Base-by-base conservation (phyloP, 2,888 invertebrate genomes). In the Neoitamus cyanurus region DNA sequence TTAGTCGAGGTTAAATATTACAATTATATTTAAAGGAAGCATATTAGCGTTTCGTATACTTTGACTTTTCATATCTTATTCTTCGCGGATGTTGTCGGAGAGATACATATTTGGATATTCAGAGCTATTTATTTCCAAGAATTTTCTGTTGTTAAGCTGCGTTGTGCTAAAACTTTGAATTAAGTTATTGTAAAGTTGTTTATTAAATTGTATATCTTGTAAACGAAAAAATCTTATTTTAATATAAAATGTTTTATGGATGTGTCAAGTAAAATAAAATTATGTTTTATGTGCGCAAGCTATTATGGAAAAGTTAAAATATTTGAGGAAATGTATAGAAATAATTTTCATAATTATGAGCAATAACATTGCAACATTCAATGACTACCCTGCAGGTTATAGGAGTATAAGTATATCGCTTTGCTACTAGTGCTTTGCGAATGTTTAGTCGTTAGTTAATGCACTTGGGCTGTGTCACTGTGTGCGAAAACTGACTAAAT, bases 21-120 rank as follows among this genome's bases (percentile, higher is more conserved):
- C 28, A 42, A 25, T 75, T 75, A 46, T 75, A 75, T 46, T 75
- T 25, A 75, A 75, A 15, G 42, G 75, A 75, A 42, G 28, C 31
- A 70, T 75, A 75, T 42, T 75, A 75, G 75, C 37, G 28, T 75
- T 75, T 75, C 75, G 36, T 75, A 75, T 75, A 73, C 73, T 2
- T 73, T 48, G n/a, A 48, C 48, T 7, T 58, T 58, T 58, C 15
- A 48, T 48, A 20, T 25, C 9, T 58, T 15, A 58, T 20, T 25
- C 25, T 58, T 58, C 9, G 58, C 58, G 15, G 20, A 20, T 58
- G 58, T 9, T 1, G 15, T 15, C 20, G 58, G 11, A 58, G 20
- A 58, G 15, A 58, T 20, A 25, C n/a, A n/a, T 58, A 20, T 58
- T 25, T 58, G 20, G 58, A 25, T 58, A 58, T 58, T 58, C 7